Evolutionary conservation across 1,140 invertebrate species (phyloP), one percentile per base, ranked within the genome.

Genomic region (Polypedilum pembai): DNA sequence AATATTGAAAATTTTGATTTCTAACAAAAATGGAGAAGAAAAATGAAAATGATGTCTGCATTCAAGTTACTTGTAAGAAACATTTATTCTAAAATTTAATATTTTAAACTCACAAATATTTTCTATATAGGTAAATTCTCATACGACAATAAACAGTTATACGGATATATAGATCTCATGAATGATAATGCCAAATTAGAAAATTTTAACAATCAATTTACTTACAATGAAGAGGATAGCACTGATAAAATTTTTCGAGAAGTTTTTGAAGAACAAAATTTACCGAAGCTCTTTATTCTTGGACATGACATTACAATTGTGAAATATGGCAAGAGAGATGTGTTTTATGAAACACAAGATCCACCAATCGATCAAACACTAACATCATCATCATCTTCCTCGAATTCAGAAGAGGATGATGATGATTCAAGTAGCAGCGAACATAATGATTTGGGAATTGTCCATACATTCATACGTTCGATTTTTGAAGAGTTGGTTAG

Each of bases 381-480:
- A 21, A 69, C 65, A 8, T 18, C 17, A 10, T 18, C 17, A 10
- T 18, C 17, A 20, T n/a, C n/a, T 21, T 18, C 65, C 20, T 69
- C 65, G 5, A 18, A 69, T 18, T 18, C 17, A 15, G 45, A 56
- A 15, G 65, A 69, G 17, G 18, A 69, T 18, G 65, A 18, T 8
- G 18, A 18, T 10, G 18, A 18, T 7, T 18, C 17, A 69, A 69
- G 17, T 18, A 69, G 17, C 3, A 56, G 45, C n/a, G 45, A 56
- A 15, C 45, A 56, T 1, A 56, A 18, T 8, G 65, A 75, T 83
- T 83, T 12, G 83, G 81, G 80, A 80, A 80, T 73, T 83, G 83
- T 75, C 78, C 77, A 74, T 82, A 83, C 20, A 83, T 83, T 63
- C 82, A 69, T 69, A 20, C 65, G 65, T 18, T 20, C 65, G 18